phyloP scores from a whole-genome alignment of 2,797 vertebrate species.

The Sorex maritimensis region DNA sequence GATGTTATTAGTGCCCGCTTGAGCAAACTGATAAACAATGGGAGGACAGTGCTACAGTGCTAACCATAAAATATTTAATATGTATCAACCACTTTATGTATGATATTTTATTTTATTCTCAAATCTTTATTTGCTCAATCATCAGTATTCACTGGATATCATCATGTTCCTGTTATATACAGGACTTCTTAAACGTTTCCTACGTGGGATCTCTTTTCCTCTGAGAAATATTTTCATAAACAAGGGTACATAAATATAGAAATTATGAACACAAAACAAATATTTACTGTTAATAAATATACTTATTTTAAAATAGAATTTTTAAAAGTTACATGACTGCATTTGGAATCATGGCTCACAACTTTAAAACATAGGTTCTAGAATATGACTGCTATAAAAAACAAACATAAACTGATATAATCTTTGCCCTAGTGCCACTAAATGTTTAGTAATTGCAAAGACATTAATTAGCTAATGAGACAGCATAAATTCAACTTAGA shows the following conservation, averaged over 20 bases:
- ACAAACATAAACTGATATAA: neutral
- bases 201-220: no score
- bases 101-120: neutral
- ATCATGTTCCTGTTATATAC: neutral
- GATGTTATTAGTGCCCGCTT: no score
- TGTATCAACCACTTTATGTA: neutral
- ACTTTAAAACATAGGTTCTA: neutral
- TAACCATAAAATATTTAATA: neutral
- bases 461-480: constrained; percentile 24
- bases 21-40: no score
- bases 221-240: no score
- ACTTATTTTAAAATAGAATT: no score
- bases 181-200: no score
- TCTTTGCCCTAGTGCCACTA: neutral
- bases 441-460: neutral
- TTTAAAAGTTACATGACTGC: no score
- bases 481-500: neutral
- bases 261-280: no score
- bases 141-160: neutral
- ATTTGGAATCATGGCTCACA: no score
- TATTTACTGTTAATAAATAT: no score
- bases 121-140: neutral
- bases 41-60: no score
- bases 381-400: neutral
- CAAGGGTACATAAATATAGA: no score